Evolutionary conservation across 2,797 vertebrate genomes (phyloP).

Genomic region (Gadopsis marmoratus): DNA sequence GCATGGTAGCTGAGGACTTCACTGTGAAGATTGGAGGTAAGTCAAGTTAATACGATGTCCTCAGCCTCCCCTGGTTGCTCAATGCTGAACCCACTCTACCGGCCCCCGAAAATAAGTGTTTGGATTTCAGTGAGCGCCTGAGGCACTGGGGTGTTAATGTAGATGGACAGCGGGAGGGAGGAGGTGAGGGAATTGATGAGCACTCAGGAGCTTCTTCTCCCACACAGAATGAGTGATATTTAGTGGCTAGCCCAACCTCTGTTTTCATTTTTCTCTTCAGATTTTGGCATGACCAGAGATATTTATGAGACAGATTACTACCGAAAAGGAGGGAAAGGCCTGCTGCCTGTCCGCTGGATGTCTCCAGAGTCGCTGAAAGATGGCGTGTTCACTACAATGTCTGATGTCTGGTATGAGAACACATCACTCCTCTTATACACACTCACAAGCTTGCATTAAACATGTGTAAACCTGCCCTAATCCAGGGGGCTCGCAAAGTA

Average conservation of each 20-base stretch:
- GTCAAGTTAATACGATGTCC: conserved; percentile 47
- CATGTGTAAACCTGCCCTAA: conserved; percentile 48
- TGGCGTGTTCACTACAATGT: conserved; percentile 98
- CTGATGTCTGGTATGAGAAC: conserved; percentile 95
- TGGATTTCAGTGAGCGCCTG: conserved; percentile 53
- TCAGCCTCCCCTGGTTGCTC: conserved; percentile 36
- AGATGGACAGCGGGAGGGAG: conserved; percentile 52
- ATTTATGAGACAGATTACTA: conserved; percentile 99
- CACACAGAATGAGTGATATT: conserved; percentile 62
- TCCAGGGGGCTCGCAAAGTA: conserved; percentile 40
- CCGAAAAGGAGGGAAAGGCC: conserved; percentile 97
- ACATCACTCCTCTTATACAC: conserved; percentile 34
- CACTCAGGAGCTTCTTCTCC: conserved; percentile 60
- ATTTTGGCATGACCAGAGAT: conserved; percentile 99
- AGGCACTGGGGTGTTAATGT: conserved; percentile 58
- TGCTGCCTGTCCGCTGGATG: conserved; percentile 99
- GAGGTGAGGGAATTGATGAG: conserved; percentile 58
- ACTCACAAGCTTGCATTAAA: conserved; percentile 27
- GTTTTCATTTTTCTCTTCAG: conserved; percentile 77
- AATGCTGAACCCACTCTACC: conserved; percentile 27
- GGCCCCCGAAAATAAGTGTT: conserved; percentile 55
- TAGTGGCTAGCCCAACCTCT: conserved; percentile 57
- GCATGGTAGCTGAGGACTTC: conserved; percentile 99
- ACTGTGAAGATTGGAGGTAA: conserved; percentile 99
- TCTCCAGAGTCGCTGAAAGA: conserved; percentile 98